A percentile compares a stretch with the other conserved stretches of the same genome.
Evolutionary conservation across 1,140 invertebrate species (phyloP).

Genomic region (Cotesia typhae): DNA sequence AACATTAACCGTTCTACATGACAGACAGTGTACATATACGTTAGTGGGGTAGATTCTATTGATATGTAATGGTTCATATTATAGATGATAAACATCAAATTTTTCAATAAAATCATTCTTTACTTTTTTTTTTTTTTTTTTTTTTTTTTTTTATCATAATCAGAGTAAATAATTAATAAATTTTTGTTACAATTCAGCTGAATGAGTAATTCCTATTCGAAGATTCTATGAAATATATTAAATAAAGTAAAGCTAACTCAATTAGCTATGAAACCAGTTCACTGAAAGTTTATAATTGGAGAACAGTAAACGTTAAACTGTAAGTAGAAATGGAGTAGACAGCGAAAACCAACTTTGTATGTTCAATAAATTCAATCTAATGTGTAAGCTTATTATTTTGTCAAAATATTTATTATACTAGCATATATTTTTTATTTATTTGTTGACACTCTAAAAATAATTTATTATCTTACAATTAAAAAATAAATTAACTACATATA

Average conservation of each 20-base stretch:
- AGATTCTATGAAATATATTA: conserved; percentile 10
- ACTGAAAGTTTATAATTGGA: conserved; percentile 24
- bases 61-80: too few species aligned
- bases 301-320: conserved; percentile 13
- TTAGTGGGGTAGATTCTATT: neutral
- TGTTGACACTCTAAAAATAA: too few species aligned
- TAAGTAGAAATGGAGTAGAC: conserved; percentile 24
- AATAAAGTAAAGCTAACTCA: conserved; percentile 17
- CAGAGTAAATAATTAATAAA: too few species aligned
- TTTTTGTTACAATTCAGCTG: too few species aligned
- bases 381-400: neutral
- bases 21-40: neutral
- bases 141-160: too few species aligned
- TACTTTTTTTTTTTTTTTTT: too few species aligned
- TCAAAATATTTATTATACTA: too few species aligned
- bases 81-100: too few species aligned
- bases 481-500: too few species aligned
- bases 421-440: too few species aligned
- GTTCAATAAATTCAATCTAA: conserved; percentile 14
- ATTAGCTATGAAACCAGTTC: conserved; percentile 19
- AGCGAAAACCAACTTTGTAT: conserved; percentile 22
- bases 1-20: neutral
- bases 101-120: too few species aligned
- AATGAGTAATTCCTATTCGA: neutral
- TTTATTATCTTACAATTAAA: too few species aligned